Conservation (phyloP, 2,113 vertebrate genomes). For the Paralichthys olivaceus region DNA sequence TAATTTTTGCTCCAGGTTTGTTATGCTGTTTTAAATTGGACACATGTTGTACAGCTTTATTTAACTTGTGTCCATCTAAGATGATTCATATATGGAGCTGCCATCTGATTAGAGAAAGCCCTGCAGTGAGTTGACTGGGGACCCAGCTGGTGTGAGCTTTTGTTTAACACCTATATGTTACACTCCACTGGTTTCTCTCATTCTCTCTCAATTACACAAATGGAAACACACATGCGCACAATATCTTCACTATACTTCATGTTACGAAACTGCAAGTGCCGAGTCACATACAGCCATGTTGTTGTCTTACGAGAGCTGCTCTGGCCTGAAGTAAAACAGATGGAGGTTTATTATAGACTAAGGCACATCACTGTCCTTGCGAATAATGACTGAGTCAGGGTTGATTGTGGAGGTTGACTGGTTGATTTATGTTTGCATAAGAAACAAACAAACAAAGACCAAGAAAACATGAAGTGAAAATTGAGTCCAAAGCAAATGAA, state of each 20-base stretch:
- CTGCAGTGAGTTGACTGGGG: conserved; percentile 31
- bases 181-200: conserved; percentile 41
- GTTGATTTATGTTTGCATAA: conserved; percentile 24
- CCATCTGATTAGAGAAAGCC: conserved; percentile 34
- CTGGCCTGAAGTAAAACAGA: conserved; percentile 46
- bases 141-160: conserved; percentile 58
- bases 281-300: conserved; percentile 4
- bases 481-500: too few relatives aligned
- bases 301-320: conserved; percentile 12
- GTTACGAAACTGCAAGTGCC: background rate
- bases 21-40: background rate
- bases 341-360: conserved; percentile 16
- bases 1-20: background rate
- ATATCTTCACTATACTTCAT: background rate
- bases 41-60: background rate
- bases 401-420: background rate
- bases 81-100: conserved; percentile 2
- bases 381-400: conserved; percentile 22
- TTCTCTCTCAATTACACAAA: conserved; percentile 12
- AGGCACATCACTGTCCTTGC: conserved; percentile 22
- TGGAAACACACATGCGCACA: background rate
- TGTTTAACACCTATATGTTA: conserved; percentile 40
- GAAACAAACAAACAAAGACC: background rate
- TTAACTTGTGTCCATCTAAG: background rate
- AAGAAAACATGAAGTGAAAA: background rate